Conservation (phyloP, 2,797 vertebrate genomes). For the Chiroxiphia lanceolata region DNA sequence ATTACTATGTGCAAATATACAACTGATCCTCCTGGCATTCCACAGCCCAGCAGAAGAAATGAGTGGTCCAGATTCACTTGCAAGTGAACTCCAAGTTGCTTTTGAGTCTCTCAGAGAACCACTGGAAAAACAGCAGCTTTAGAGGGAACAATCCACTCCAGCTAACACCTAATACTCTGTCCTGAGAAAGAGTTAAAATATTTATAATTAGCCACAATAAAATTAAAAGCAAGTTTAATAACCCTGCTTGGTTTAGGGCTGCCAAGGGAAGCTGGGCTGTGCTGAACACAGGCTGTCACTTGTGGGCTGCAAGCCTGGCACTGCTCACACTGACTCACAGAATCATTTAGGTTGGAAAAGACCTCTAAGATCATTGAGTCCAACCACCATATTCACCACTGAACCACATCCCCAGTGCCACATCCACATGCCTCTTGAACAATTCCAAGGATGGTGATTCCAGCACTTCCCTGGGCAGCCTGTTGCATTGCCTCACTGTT, state of each 20-base stretch:
- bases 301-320: background rate
- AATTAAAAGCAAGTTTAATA: background rate
- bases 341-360: background rate
- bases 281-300: background rate
- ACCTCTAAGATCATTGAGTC: rapidly evolving
- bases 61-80: background rate
- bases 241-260: rapidly evolving
- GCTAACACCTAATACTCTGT: background rate
- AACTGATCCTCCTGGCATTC: background rate
- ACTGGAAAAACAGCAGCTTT: background rate
- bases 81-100: background rate
- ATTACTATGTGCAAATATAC: background rate
- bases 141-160: background rate
- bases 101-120: background rate
- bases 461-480: no score
- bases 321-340: no score
- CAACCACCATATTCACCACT: background rate
- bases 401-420: background rate
- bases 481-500: no score
- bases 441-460: background rate
- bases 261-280: background rate
- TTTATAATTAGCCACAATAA: background rate
- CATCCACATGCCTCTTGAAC: rapidly evolving
- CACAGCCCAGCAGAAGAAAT: background rate
- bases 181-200: background rate